Conservation (phyloP, 2,888 invertebrate species). For the Lepidonotus clava region DNA sequence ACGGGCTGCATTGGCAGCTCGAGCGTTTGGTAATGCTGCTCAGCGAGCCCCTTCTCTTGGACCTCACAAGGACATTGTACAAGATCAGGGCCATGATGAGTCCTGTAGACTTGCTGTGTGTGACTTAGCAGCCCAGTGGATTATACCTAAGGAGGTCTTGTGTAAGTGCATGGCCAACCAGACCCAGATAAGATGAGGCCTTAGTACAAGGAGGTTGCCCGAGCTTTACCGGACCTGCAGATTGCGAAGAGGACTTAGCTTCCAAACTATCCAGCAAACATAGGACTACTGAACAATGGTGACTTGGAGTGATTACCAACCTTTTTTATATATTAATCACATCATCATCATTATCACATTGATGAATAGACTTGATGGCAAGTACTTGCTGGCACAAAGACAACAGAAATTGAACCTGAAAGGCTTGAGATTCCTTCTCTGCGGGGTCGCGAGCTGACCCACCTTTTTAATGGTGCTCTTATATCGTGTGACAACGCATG, state of each 20-base stretch:
- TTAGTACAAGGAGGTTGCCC: background rate
- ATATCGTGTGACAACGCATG: background rate
- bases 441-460: background rate
- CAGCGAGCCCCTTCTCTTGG: no score
- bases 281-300: background rate
- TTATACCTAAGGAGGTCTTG: no score
- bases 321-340: background rate
- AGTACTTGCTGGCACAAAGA: constrained; percentile 2
- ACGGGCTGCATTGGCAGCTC: no score
- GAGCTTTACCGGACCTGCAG: background rate
- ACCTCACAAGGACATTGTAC: no score
- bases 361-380: background rate
- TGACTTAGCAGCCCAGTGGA: no score
- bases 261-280: background rate
- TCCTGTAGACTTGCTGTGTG: no score
- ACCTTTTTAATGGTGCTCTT: background rate
- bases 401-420: background rate
- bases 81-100: no score
- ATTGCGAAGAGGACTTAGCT: background rate
- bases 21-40: no score
- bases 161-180: no score
- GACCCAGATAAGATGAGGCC: no score
- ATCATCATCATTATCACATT: background rate
- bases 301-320: background rate
- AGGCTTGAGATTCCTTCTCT: constrained; percentile 13